A percentile compares a stretch with the other conserved stretches of the same genome.
phyloP scores from a whole-genome alignment of 2,888 invertebrate genomes.

The Habrosyne pyritoides region DNA sequence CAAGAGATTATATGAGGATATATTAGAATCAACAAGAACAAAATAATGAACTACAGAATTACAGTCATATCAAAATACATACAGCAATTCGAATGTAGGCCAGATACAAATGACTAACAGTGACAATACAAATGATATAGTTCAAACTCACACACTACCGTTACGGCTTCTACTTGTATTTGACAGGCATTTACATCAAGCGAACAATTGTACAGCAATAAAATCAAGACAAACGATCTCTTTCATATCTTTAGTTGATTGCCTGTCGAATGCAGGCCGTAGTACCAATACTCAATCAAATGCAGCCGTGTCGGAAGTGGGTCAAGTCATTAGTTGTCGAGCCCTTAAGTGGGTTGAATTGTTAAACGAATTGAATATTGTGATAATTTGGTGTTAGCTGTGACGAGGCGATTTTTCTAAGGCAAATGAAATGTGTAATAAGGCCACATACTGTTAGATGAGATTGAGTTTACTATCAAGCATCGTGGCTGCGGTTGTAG shows the following conservation, averaged over 20 bases:
- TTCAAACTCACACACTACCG: conserved; percentile 32
- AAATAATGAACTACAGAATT: not conserved
- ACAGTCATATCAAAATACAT: not conserved
- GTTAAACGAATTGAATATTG: conserved; percentile 40
- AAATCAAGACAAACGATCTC: conserved; percentile 61
- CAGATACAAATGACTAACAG: conserved; percentile 23
- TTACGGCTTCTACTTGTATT: conserved; percentile 35
- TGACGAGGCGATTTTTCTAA: conserved; percentile 12
- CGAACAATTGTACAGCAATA: conserved; percentile 55
- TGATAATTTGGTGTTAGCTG: conserved; percentile 23
- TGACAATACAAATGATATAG: conserved; percentile 32
- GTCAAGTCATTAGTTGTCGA: conserved; percentile 46
- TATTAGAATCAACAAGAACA: not conserved
- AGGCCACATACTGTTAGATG: conserved; percentile 21
- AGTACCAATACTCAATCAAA: conserved; percentile 46
- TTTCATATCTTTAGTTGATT: conserved; percentile 53
- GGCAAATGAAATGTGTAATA: conserved; percentile 28
- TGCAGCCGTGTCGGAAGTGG: conserved; percentile 32
- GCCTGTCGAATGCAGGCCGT: conserved; percentile 43
- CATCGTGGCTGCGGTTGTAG: not conserved
- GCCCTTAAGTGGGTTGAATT: conserved; percentile 38
- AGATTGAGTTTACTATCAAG: conserved; percentile 3
- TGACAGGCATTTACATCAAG: conserved; percentile 35
- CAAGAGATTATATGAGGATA: not conserved
- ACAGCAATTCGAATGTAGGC: conserved; percentile 8